Conservation (phyloP, 1,140 invertebrate species). For the Orius insidiosus region DNA sequence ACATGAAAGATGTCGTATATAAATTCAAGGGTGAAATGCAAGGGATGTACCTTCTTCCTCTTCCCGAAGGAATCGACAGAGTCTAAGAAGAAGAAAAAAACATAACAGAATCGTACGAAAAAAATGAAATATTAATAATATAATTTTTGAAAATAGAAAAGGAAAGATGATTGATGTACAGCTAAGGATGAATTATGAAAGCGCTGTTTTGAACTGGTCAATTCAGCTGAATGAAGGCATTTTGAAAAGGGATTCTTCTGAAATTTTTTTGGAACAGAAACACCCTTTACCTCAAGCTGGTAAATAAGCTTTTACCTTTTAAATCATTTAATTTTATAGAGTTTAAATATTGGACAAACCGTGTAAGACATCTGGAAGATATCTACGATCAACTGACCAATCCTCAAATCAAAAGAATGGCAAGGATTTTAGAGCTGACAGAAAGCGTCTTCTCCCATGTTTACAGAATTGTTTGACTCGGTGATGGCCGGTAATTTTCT, state of each 20-base stretch:
- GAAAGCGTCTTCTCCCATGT: constrained; percentile 56
- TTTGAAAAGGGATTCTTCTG: constrained; percentile 48
- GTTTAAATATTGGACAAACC: constrained; percentile 44
- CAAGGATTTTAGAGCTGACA: constrained; percentile 49
- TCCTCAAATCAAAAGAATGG: constrained; percentile 62
- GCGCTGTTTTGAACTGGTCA: constrained; percentile 66
- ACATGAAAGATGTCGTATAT: constrained; percentile 53
- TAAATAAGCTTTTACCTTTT: constrained; percentile 15
- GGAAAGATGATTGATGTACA: constrained; percentile 39
- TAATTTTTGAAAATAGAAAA: constrained; percentile 22
- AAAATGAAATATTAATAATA: background rate
- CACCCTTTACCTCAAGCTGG: constrained; percentile 48
- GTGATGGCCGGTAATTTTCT: constrained; percentile 41
- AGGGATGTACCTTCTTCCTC: constrained; percentile 49
- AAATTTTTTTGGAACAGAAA: constrained; percentile 33
- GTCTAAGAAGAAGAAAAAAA: constrained; percentile 39
- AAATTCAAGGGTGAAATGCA: constrained; percentile 46
- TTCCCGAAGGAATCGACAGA: constrained; percentile 56
- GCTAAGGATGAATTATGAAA: constrained; percentile 58
- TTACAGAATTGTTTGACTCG: constrained; percentile 46
- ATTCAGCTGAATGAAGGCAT: constrained; percentile 57
- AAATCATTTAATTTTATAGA: constrained; percentile 29
- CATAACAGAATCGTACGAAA: constrained; percentile 35
- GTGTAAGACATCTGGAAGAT: constrained; percentile 41
- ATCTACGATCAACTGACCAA: constrained; percentile 68